phyloP scores from a whole-genome alignment of 2,113 vertebrate genomes.

The cattle (Bos taurus) region ARS-UCD2.0 NC_037331.1:54100001-54100500 shows the following conservation, averaged over 20 bases:
- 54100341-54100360: background rate
- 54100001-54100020: background rate
- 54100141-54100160: background rate
- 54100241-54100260: background rate
- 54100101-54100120: background rate
- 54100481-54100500: background rate
- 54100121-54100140: background rate
- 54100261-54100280: background rate
- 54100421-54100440: background rate
- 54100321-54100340: background rate
- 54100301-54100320: background rate
- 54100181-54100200: background rate
- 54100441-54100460: background rate
- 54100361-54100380: background rate
- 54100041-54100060: background rate
- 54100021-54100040: background rate
- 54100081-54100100: background rate
- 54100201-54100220: background rate
- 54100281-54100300: background rate
- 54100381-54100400: background rate
- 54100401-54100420: background rate
- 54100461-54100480: background rate
- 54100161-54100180: background rate
- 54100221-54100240: background rate
- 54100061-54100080: background rate